phyloP scores from a whole-genome alignment of 92 coral and sea anemone species.

The Meandrina meandrites region DNA sequence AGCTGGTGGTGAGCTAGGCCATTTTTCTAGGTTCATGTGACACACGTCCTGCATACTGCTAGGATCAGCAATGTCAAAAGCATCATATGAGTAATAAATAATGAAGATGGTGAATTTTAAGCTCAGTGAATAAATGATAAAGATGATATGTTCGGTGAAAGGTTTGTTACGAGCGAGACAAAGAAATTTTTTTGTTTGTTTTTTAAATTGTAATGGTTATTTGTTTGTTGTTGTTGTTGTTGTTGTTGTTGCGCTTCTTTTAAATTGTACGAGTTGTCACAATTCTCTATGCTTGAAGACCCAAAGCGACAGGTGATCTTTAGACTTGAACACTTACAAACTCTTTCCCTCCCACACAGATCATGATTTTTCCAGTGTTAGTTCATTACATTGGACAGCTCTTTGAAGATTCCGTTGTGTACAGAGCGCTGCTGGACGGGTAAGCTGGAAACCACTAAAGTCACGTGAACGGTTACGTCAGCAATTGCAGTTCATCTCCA shows the following conservation, averaged over 20 bases:
- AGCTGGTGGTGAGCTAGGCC: no score
- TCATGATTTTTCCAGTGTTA: slow-evolving; percentile 81
- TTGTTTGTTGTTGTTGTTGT: background rate
- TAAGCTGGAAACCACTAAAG: slow-evolving; percentile 31
- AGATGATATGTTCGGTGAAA: no score
- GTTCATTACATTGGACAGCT: slow-evolving; percentile 83
- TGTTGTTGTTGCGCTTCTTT: background rate
- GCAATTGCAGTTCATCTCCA: no score
- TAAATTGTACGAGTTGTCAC: no score
- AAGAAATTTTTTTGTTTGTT: background rate
- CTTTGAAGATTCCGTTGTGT: slow-evolving; percentile 81
- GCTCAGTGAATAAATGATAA: no score
- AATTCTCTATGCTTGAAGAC: background rate
- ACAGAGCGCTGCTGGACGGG: slow-evolving; percentile 88
- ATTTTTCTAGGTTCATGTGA: no score
- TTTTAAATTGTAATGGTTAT: background rate
- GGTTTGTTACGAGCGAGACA: no score
- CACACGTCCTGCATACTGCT: no score
- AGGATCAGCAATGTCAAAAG: no score
- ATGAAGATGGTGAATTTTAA: no score
- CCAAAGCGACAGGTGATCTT: background rate
- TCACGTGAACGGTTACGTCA: no score
- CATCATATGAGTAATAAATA: no score
- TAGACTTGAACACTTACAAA: background rate
- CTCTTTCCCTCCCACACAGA: slow-evolving; percentile 45